Conservation (phyloP, 2,888 invertebrate genomes). For the Polyommatus iphigenia region DNA sequence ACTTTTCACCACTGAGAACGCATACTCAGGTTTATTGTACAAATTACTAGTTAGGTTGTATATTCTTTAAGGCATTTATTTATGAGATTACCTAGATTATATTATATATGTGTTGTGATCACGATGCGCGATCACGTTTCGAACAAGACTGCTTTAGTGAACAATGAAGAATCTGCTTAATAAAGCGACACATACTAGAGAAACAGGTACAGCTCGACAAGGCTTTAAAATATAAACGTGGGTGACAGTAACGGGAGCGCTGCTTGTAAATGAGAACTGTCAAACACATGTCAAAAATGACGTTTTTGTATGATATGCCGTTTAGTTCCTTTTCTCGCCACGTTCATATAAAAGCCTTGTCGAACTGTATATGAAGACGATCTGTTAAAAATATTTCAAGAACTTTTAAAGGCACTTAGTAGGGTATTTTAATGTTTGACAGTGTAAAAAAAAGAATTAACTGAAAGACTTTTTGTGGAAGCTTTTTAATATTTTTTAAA, state of each 20-base stretch:
- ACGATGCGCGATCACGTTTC: conserved; percentile 56
- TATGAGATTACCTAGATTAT: conserved; percentile 77
- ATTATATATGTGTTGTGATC: conserved; percentile 73
- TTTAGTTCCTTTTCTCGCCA: too few species aligned
- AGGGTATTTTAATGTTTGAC: too few species aligned
- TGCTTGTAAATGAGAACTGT: too few species aligned
- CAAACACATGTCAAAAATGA: too few species aligned
- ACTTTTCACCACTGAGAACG: conserved; percentile 61
- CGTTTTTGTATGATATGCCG: too few species aligned
- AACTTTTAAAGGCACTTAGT: too few species aligned
- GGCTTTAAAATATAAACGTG: too few species aligned
- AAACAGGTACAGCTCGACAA: neutral
- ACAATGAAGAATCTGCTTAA: conserved; percentile 45
- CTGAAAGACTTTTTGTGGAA: neutral
- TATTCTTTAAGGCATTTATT: conserved; percentile 68
- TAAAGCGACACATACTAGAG: neutral
- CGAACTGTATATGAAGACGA: too few species aligned
- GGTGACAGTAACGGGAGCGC: too few species aligned
- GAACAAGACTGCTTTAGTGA: conserved; percentile 73
- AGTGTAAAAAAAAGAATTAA: too few species aligned
- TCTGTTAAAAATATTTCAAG: neutral
- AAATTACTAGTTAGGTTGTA: conserved; percentile 72
- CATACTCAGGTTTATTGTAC: conserved; percentile 73
- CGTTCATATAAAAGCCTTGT: too few species aligned
- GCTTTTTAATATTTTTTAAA: neutral